phyloP scores from a whole-genome alignment of 2,797 vertebrate genomes.

The Gallinago nigripennis region DNA sequence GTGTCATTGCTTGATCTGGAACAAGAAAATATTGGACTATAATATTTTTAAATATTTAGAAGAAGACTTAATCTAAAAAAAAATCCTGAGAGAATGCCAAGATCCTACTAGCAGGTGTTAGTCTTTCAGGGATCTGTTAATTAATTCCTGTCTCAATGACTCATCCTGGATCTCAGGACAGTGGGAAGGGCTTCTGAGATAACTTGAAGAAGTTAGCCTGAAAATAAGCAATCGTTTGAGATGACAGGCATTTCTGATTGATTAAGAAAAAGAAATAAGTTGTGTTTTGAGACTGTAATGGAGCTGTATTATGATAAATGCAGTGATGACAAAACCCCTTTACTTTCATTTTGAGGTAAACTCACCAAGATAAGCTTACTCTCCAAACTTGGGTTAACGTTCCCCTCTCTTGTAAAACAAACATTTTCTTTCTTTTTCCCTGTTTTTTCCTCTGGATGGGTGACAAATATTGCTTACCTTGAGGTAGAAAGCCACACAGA shows the following conservation, averaged over 20 bases:
- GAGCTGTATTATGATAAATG: neutral
- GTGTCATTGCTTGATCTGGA: neutral
- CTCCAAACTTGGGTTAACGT: neutral
- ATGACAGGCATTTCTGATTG: neutral
- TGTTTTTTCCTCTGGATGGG: neutral
- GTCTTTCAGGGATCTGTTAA: neutral
- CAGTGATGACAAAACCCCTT: neutral
- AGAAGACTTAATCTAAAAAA: neutral
- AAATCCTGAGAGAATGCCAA: neutral
- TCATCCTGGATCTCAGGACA: neutral
- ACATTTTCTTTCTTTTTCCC: neutral
- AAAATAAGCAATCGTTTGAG: neutral
- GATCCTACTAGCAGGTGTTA: neutral
- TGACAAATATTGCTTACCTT: neutral
- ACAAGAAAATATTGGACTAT: neutral
- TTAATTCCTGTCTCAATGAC: neutral
- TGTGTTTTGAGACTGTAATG: neutral
- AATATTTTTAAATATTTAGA: neutral
- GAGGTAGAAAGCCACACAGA: neutral
- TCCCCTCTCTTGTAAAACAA: neutral
- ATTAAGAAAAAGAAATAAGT: neutral
- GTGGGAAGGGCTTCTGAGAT: neutral
- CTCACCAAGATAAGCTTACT: neutral
- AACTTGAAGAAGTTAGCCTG: neutral
- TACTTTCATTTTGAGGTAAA: neutral